Conservation (phyloP, 1,140 invertebrate genomes). For the Bombus affinis region DNA sequence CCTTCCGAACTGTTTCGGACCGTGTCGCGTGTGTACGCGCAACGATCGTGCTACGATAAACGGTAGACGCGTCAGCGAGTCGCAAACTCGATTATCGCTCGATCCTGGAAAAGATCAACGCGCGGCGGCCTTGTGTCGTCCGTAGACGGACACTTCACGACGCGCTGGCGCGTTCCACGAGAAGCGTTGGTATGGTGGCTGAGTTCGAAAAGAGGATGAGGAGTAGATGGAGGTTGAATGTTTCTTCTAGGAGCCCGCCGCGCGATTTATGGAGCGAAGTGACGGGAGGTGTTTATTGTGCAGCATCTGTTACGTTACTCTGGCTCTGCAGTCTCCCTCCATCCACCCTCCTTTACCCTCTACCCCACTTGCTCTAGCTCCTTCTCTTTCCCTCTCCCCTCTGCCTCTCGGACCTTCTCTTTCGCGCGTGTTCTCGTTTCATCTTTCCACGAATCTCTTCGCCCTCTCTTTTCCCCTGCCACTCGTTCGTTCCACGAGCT, state of each 20-base stretch:
- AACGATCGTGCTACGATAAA: not conserved
- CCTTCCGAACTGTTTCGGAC: too few relatives aligned
- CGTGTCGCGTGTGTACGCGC: not conserved
- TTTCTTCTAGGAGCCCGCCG: conserved; percentile 79
- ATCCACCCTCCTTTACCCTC: conserved; percentile 46
- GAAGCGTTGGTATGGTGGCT: conserved; percentile 55
- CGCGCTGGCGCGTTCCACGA: conserved; percentile 24
- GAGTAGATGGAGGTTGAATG: conserved; percentile 77
- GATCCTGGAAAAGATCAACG: not conserved
- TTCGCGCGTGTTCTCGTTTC: conserved; percentile 53
- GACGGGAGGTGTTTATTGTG: conserved; percentile 83
- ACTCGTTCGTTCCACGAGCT: conserved; percentile 61
- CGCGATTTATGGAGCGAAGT: conserved; percentile 82
- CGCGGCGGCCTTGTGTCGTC: conserved; percentile 40
- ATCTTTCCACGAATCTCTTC: conserved; percentile 49
- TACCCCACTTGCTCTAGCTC: conserved; percentile 44
- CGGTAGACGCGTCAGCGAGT: not conserved
- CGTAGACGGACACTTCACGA: conserved; percentile 26
- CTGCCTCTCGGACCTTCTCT: conserved; percentile 33
- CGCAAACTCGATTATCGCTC: conserved; percentile 8
- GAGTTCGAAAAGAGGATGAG: conserved; percentile 69
- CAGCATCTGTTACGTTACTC: conserved; percentile 81
- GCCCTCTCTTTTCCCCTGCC: conserved; percentile 49
- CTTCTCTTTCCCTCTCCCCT: conserved; percentile 33
- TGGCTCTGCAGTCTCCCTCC: conserved; percentile 67